Percentiles rank a stretch among this genome's conserved stretches.
Evolutionary conservation across 2,113 vertebrate genomes (phyloP).

Genomic region (Microtus oregoni): DNA sequence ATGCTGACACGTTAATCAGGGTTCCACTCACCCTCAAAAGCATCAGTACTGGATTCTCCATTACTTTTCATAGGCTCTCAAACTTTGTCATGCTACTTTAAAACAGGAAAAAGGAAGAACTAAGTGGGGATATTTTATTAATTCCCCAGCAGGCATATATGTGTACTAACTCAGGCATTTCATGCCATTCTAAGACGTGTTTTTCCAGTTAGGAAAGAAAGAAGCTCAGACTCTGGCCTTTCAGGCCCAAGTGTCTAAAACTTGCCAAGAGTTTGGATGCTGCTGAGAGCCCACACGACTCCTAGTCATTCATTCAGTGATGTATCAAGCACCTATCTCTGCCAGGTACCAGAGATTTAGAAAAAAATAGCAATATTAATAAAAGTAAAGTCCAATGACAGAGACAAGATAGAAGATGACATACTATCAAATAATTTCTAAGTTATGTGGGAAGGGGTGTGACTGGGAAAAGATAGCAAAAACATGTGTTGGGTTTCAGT

Average conservation of each 20-base stretch:
- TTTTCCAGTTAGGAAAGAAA: neutral
- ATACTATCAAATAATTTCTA: neutral
- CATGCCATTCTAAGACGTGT: neutral
- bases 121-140: neutral
- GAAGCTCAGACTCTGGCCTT: neutral
- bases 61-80: neutral
- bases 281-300: neutral
- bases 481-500: neutral
- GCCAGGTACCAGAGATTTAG: neutral
- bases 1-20: neutral
- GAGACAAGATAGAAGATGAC: slow-evolving; percentile 6
- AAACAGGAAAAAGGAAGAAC: neutral
- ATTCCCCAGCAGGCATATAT: neutral
- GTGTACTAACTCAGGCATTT: neutral
- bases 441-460: neutral
- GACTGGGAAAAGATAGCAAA: neutral
- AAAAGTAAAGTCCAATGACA: neutral
- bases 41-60: neutral
- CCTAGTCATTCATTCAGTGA: neutral
- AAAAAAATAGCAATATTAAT: neutral
- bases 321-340: neutral
- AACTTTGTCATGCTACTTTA: neutral
- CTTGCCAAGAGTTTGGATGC: neutral
- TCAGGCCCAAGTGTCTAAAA: neutral
- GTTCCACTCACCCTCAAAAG: neutral